These are phyloP conservation scores for Clavelina lepadiformis DNA, from an alignment of 23 tunicate genomes.

Conservation along the genomic window DNA sequence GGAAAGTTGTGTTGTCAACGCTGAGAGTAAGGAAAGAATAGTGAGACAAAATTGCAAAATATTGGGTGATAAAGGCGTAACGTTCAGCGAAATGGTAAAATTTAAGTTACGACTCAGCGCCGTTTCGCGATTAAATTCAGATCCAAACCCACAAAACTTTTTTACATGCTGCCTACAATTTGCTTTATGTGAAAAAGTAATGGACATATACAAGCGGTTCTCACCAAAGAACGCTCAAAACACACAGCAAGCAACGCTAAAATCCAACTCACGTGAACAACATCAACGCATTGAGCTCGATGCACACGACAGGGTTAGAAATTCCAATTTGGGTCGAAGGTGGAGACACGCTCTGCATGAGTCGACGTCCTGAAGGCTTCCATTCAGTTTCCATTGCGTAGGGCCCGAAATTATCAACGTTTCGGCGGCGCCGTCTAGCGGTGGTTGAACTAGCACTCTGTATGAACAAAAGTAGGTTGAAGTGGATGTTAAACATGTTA, in stretches of 20 bases:
- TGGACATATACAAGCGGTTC: too few species aligned
- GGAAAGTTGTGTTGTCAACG: conserved; percentile 48
- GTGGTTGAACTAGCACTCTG: conserved; percentile 11
- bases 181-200: too few species aligned
- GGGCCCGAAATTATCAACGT: conserved; percentile 12
- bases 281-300: conserved; percentile 40
- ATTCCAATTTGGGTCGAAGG: conserved; percentile 48
- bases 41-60: not conserved
- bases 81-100: too few species aligned
- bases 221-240: too few species aligned
- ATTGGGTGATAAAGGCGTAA: too few species aligned
- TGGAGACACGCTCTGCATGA: conserved; percentile 37
- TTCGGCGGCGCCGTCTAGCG: conserved; percentile 45
- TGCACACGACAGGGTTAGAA: conserved; percentile 76
- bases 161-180: too few species aligned
- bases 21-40: too few species aligned
- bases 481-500: not conserved
- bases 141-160: too few species aligned
- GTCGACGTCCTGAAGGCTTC: conserved; percentile 18
- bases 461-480: too few species aligned
- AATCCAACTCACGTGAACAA: conserved; percentile 75
- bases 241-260: too few species aligned
- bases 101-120: too few species aligned
- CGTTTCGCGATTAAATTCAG: too few species aligned
- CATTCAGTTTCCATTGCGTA: not conserved